Conservation (phyloP, 1,140 invertebrate genomes). For the Megalonaias nervosa region DNA sequence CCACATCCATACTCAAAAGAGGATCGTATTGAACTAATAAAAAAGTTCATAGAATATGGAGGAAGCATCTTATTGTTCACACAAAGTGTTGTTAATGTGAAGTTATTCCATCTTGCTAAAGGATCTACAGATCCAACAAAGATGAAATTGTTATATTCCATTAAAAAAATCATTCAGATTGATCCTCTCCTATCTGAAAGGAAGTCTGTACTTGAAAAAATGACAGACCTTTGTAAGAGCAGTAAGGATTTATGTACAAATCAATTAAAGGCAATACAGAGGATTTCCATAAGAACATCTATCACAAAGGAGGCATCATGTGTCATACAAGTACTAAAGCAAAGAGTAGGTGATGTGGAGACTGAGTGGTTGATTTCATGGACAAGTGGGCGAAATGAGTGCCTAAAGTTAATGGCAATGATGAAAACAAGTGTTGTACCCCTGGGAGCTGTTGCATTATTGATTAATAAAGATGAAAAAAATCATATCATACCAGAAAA, state of each 20-base stretch:
- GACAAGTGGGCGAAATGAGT: constrained; percentile 9
- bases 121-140: constrained; percentile 13
- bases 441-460: constrained; percentile 25
- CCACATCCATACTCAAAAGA: constrained; percentile 44
- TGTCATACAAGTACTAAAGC: not conserved
- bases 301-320: not conserved
- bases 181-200: too few relatives aligned
- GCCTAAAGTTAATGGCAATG: not conserved
- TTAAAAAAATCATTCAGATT: not conserved
- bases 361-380: constrained; percentile 29
- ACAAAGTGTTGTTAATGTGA: constrained; percentile 59
- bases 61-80: constrained; percentile 64
- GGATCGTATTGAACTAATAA: constrained; percentile 53
- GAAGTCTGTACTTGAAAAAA: too few relatives aligned
- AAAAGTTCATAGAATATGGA: constrained; percentile 49
- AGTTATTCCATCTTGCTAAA: constrained; percentile 43
- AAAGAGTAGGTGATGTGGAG: not conserved
- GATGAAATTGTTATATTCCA: constrained; percentile 6
- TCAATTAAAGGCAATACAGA: too few relatives aligned
- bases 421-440: constrained; percentile 26
- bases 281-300: not conserved
- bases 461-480: constrained; percentile 5
- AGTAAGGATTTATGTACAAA: not conserved
- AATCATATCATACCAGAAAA: not conserved
- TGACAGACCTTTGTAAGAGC: not conserved